These are phyloP conservation scores for Mus minutoides DNA, from an alignment of 2,797 vertebrate genomes.

Conservation along the genomic window DNA sequence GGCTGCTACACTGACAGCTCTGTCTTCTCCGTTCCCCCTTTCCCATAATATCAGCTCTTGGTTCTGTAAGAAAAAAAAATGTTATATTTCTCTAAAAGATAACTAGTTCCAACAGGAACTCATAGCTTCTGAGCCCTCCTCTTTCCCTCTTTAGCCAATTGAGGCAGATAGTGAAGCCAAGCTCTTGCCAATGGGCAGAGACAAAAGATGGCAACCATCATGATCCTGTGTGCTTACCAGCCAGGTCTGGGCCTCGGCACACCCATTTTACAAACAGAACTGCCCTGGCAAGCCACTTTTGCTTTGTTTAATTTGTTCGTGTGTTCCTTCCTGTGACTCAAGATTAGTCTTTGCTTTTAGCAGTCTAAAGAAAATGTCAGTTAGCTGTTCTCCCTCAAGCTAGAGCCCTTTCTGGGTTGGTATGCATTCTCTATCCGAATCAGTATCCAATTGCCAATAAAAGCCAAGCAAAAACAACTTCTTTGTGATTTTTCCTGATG, in stretches of 20 bases:
- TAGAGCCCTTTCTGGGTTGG: neutral
- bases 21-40: neutral
- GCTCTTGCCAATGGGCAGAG: too few relatives aligned
- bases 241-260: neutral
- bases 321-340: neutral
- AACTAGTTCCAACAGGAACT: neutral
- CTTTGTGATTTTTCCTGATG: neutral
- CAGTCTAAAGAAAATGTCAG: neutral
- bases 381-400: neutral
- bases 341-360: neutral
- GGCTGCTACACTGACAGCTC: accelerated
- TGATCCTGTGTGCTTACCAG: too few relatives aligned
- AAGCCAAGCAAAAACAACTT: neutral
- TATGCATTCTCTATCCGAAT: neutral
- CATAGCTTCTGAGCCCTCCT: neutral
- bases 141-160: neutral
- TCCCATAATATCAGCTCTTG: accelerated
- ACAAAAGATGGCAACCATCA: neutral
- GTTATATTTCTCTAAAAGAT: neutral
- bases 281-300: neutral
- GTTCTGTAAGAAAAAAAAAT: neutral
- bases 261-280: neutral
- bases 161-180: too few relatives aligned
- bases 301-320: neutral
- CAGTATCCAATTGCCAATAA: neutral